A percentile compares a stretch with the other conserved stretches of the same genome.
These are phyloP conservation scores for Nesospiza acunhae DNA, from an alignment of 2,113 vertebrate species.

Conservation along the genomic window DNA sequence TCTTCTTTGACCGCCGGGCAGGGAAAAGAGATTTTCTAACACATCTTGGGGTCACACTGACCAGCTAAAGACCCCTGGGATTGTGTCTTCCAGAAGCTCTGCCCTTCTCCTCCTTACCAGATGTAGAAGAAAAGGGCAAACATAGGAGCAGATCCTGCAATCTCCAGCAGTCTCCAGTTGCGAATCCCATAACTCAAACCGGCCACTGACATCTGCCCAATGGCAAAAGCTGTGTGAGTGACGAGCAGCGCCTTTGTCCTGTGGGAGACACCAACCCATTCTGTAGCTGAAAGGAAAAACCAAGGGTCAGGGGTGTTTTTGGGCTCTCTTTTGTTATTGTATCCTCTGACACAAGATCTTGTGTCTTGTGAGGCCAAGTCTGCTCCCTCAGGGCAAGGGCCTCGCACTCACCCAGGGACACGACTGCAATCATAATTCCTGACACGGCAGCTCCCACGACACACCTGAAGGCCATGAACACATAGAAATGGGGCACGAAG, in stretches of 20 bases:
- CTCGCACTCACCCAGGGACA: slow-evolving; percentile 74
- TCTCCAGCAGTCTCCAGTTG: slow-evolving; percentile 85
- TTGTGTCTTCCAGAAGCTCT: rapidly evolving
- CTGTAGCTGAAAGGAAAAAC: slow-evolving; percentile 69
- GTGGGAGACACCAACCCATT: slow-evolving; percentile 81
- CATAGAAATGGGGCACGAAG: slow-evolving; percentile 80
- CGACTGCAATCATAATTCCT: slow-evolving; percentile 63
- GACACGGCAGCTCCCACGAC: slow-evolving; percentile 67
- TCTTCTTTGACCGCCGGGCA: too few relatives aligned
- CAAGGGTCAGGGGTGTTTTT: not conserved
- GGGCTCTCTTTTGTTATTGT: not conserved
- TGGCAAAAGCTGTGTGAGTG: slow-evolving; percentile 60
- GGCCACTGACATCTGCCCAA: slow-evolving; percentile 77
- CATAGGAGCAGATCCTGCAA: slow-evolving; percentile 75
- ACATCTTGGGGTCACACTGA: too few relatives aligned
- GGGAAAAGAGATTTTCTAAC: too few relatives aligned
- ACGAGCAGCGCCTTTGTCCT: slow-evolving; percentile 73
- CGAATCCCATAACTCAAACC: slow-evolving; percentile 80
- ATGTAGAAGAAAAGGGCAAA: slow-evolving; percentile 72
- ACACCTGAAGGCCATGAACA: slow-evolving; percentile 79
- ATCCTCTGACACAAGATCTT: too few relatives aligned
- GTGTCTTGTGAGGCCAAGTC: rapidly evolving
- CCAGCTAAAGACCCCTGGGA: too few relatives aligned
- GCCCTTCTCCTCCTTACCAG: slow-evolving; percentile 73
- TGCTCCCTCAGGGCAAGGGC: not conserved